These are phyloP conservation scores for Monarcha castaneiventris DNA, from an alignment of 2,113 vertebrate genomes.

Conservation along the genomic window DNA sequence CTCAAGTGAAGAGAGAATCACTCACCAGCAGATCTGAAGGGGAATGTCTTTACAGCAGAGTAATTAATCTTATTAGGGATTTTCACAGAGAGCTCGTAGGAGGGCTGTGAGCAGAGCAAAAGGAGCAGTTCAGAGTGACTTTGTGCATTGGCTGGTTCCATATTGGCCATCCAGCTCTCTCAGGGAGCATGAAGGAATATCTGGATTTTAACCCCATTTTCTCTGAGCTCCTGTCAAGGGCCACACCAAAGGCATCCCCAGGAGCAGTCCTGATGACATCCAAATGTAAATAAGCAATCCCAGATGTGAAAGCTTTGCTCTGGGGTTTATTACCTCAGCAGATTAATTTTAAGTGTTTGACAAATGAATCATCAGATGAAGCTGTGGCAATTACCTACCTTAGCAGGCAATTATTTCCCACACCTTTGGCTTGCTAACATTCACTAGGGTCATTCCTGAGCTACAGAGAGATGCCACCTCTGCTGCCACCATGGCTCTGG, in stretches of 20 bases:
- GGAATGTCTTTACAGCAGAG: background rate
- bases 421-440: background rate
- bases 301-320: background rate
- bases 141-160: background rate
- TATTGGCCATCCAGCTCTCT: background rate
- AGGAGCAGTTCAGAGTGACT: background rate
- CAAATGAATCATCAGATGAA: background rate
- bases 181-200: background rate
- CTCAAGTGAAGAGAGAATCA: background rate
- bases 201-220: background rate
- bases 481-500: background rate
- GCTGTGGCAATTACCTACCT: background rate
- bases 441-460: background rate
- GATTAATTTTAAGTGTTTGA: background rate
- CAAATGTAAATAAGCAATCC: background rate
- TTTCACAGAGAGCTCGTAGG: background rate
- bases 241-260: background rate
- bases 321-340: background rate
- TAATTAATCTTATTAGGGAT: background rate
- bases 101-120: background rate
- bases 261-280: background rate
- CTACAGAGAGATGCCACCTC: background rate
- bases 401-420: background rate
- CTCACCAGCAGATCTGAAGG: background rate
- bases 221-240: background rate